phyloP scores from a whole-genome alignment of 2,797 vertebrate genomes.

The Gymnoscopelus braueri region DNA sequence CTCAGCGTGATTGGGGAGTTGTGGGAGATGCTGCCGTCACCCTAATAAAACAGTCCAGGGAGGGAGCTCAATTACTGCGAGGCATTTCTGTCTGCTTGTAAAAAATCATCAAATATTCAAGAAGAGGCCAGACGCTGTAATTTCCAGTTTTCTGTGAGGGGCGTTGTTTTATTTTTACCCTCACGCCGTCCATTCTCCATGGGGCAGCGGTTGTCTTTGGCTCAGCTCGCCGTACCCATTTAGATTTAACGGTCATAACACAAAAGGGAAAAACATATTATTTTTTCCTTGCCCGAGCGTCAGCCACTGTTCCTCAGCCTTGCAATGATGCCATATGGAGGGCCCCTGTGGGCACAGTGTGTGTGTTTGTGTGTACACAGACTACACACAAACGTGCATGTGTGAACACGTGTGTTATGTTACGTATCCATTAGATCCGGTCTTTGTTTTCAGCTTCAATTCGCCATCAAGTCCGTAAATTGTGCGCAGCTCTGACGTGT shows the following conservation, averaged over 20 bases:
- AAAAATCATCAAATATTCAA: constrained; percentile 78
- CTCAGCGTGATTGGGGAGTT: constrained; percentile 54
- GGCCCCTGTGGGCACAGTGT: not conserved
- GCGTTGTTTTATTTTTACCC: constrained; percentile 74
- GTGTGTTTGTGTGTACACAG: not conserved
- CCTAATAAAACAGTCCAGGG: constrained; percentile 71
- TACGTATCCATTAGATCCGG: constrained; percentile 6
- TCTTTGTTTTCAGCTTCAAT: constrained; percentile 63
- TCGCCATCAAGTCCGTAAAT: constrained; percentile 49
- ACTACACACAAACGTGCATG: too few relatives aligned
- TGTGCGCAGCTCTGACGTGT: constrained; percentile 40
- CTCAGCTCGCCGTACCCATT: constrained; percentile 59
- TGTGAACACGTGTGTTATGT: not conserved
- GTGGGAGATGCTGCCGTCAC: constrained; percentile 74
- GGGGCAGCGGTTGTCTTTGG: constrained; percentile 76
- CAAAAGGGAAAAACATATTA: constrained; percentile 59
- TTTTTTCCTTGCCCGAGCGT: constrained; percentile 38
- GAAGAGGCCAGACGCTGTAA: constrained; percentile 69
- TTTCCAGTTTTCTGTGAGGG: constrained; percentile 69
- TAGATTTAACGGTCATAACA: constrained; percentile 69
- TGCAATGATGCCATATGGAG: constrained; percentile 28
- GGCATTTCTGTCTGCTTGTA: constrained; percentile 75
- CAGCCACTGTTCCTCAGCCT: constrained; percentile 42
- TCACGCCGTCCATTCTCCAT: constrained; percentile 60
- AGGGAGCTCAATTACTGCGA: constrained; percentile 62